Evolutionary conservation across 2,113 vertebrate genomes (phyloP).

Genomic region (Hemiprocne comata): DNA sequence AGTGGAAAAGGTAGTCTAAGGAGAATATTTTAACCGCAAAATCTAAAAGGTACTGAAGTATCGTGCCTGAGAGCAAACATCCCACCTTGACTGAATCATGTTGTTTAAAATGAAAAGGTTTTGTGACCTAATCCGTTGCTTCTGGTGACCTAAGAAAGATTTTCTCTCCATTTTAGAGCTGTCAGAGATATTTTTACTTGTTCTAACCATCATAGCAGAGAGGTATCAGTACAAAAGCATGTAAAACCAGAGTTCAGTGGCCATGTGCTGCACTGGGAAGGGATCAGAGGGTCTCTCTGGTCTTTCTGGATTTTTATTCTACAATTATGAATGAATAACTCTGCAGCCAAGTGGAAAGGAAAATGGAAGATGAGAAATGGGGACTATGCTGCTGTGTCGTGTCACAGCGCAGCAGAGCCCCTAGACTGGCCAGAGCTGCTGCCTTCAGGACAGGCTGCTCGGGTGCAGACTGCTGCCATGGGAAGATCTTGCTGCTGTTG

Average conservation of each 20-base stretch:
- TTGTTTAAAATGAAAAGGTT: conserved; percentile 67
- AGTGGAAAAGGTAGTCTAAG: conserved; percentile 74
- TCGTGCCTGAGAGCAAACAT: conserved; percentile 46
- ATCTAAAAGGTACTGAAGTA: conserved; percentile 67
- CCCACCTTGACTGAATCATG: conserved; percentile 51
- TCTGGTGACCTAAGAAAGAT: conserved; percentile 36
- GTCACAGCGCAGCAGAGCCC: fast-evolving
- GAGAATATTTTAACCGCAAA: conserved; percentile 73
- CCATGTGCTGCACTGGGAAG: neutral
- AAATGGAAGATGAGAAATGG: neutral
- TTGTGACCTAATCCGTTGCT: conserved; percentile 55
- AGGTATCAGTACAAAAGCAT: neutral
- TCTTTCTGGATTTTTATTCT: neutral
- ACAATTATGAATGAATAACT: neutral
- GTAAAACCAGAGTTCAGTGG: neutral
- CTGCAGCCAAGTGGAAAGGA: neutral
- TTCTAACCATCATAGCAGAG: neutral
- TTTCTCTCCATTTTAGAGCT: neutral
- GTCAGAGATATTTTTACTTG: neutral
- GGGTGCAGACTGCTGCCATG: neutral
- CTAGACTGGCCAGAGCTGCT: neutral
- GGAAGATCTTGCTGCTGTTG: neutral
- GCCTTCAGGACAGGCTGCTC: neutral
- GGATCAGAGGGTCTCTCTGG: neutral
- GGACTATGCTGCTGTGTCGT: fast-evolving